phyloP scores from a whole-genome alignment of 2,113 vertebrate genomes.

The Tauraco erythrolophus region DNA sequence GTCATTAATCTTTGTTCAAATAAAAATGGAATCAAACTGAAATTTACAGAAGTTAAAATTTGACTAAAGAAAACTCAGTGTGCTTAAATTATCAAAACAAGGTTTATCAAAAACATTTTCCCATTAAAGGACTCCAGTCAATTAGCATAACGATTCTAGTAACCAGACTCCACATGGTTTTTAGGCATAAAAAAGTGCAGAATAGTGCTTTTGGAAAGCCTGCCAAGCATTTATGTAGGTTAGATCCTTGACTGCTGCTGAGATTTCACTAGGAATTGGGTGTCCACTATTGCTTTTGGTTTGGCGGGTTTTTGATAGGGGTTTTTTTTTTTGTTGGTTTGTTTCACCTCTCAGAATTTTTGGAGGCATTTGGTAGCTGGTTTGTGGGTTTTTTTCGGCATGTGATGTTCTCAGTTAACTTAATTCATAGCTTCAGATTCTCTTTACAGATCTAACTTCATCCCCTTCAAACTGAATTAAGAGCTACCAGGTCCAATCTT shows the following conservation, averaged over 20 bases:
- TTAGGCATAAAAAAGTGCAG: background rate
- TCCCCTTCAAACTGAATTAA: background rate
- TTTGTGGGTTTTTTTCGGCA: background rate
- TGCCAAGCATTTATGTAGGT: background rate
- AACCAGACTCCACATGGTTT: background rate
- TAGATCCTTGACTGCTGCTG: background rate
- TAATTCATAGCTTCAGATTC: background rate
- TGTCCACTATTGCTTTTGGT: background rate
- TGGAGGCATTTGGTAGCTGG: fast-evolving
- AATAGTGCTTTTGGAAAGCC: background rate
- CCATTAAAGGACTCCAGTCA: background rate
- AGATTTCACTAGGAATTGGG: background rate
- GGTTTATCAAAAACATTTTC: background rate
- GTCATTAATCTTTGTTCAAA: background rate
- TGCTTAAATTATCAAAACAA: background rate
- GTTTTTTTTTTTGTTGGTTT: background rate
- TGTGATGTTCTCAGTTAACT: background rate
- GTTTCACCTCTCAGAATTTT: background rate
- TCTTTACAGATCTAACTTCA: background rate
- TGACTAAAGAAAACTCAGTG: background rate
- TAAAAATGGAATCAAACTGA: background rate
- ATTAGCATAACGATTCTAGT: background rate
- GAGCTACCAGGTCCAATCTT: background rate
- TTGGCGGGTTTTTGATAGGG: background rate
- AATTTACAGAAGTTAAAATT: background rate